Percentiles rank a stretch among this genome's conserved stretches.
phyloP scores from a whole-genome alignment of 1,140 invertebrate genomes.

The Diuraphis noxia region DNA sequence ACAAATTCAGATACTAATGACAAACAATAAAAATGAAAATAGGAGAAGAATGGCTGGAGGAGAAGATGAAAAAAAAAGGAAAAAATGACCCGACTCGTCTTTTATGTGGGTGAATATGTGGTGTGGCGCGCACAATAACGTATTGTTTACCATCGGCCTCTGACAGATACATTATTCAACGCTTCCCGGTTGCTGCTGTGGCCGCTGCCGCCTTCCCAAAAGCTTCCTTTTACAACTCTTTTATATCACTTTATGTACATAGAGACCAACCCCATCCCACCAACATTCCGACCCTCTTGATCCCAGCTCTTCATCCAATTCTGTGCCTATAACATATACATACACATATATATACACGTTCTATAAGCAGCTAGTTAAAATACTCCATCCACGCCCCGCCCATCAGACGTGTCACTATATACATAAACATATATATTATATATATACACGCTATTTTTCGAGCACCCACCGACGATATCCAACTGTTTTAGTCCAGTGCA shows the following conservation, averaged over 20 bases:
- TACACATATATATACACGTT: neutral
- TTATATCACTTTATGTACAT: conserved; percentile 13
- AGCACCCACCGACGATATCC: neutral
- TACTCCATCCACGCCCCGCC: neutral
- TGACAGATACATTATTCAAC: conserved; percentile 53
- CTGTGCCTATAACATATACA: neutral
- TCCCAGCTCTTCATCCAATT: neutral
- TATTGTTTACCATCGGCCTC: conserved; percentile 49
- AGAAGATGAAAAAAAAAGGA: neutral
- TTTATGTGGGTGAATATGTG: conserved; percentile 21
- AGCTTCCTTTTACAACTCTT: conserved; percentile 41
- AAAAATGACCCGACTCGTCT: conserved; percentile 37
- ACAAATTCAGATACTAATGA: conserved; percentile 20
- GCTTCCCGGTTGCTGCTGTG: conserved; percentile 15
- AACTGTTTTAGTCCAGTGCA: conserved; percentile 6
- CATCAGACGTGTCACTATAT: neutral
- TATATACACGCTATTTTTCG: neutral
- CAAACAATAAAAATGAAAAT: conserved; percentile 44
- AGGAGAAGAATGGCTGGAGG: neutral
- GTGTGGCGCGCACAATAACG: conserved; percentile 44
- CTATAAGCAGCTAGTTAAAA: conserved; percentile 28
- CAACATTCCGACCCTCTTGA: neutral
- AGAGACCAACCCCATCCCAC: neutral
- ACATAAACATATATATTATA: neutral
- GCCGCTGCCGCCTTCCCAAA: neutral